phyloP scores from a whole-genome alignment of 2,888 invertebrate genomes.

The Meteorus cinctellus region DNA sequence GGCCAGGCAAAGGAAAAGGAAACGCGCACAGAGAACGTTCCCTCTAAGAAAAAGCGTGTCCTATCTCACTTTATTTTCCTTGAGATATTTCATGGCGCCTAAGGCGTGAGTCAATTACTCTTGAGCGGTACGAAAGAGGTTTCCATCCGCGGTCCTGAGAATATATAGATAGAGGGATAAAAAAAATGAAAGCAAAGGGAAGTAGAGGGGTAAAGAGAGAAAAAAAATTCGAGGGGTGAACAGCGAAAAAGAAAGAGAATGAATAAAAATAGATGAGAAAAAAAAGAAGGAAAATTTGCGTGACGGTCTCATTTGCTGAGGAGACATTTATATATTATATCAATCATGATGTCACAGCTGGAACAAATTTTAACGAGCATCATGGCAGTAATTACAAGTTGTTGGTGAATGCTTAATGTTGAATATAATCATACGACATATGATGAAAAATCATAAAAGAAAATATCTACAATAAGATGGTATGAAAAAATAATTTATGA shows the following conservation, averaged over 20 bases:
- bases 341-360: conserved; percentile 7
- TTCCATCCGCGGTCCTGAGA: conserved; percentile 37
- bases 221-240: not conserved
- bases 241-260: not conserved
- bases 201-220: not conserved
- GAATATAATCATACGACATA: not conserved
- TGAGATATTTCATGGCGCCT: conserved; percentile 42
- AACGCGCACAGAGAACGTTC: conserved; percentile 18
- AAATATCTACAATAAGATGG: not conserved
- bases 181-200: conserved; percentile 6
- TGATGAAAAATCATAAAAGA: not conserved
- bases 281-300: not conserved
- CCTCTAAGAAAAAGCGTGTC: conserved; percentile 35
- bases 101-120: conserved; percentile 47
- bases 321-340: conserved; percentile 31
- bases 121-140: conserved; percentile 38
- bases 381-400: conserved; percentile 1
- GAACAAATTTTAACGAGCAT: conserved; percentile 14
- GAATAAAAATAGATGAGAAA: conserved; percentile 1
- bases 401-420: not conserved
- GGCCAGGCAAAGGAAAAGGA: conserved; percentile 21
- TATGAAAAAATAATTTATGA: conserved; percentile 4
- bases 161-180: conserved; percentile 31
- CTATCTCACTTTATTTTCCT: conserved; percentile 45
- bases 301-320: conserved; percentile 1